A percentile compares a stretch with the other conserved stretches of the same genome.
phyloP scores from a whole-genome alignment of 2,797 vertebrate species.

The Sebastes diploproa region DNA sequence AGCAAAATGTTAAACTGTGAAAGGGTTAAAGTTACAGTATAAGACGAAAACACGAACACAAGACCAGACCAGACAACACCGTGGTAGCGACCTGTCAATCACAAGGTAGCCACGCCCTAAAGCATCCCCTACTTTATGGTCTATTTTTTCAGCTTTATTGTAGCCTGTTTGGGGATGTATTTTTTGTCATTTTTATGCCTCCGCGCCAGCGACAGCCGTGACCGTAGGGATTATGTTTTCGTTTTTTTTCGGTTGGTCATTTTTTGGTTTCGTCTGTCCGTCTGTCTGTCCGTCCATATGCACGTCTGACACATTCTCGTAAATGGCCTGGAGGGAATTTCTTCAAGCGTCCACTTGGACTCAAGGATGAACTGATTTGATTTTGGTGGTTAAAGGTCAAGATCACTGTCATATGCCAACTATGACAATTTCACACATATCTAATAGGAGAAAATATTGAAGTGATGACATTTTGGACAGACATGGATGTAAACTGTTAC shows the following conservation, averaged over 20 bases:
- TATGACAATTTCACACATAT: neutral
- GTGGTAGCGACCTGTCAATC: too few species aligned
- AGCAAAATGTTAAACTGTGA: too few species aligned
- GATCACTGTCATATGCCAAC: neutral
- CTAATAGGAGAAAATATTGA: neutral
- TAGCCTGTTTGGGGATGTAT: too few species aligned
- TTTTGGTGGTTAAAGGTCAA: neutral
- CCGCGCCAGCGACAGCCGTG: too few species aligned
- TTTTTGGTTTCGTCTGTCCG: too few species aligned
- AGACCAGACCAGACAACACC: too few species aligned
- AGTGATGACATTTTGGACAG: neutral
- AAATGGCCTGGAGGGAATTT: neutral
- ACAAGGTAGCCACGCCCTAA: too few species aligned
- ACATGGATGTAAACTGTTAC: neutral
- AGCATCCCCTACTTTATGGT: too few species aligned
- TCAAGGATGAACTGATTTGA: neutral
- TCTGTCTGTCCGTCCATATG: fast-evolving
- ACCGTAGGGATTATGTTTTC: fast-evolving
- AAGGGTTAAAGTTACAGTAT: too few species aligned
- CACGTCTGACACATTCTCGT: neutral
- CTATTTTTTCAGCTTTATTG: neutral
- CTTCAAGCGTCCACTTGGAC: neutral
- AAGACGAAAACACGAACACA: too few species aligned
- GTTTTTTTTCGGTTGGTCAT: too few species aligned
- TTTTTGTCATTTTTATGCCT: too few species aligned